phyloP scores from a whole-genome alignment of 2,888 invertebrate genomes.

The Minunthozetes semirufus region DNA sequence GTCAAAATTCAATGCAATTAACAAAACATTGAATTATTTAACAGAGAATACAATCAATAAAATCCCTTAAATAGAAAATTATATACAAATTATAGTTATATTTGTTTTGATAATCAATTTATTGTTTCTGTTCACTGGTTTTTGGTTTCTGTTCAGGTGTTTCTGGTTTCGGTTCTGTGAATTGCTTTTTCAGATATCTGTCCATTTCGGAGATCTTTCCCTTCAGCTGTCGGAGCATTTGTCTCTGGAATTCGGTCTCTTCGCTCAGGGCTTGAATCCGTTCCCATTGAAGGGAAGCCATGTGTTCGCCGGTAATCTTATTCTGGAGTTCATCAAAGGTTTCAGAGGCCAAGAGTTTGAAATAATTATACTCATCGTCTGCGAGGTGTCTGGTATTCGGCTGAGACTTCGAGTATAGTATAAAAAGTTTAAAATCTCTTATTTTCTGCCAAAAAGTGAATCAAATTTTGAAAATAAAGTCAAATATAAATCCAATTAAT shows the following conservation, averaged over 20 bases:
- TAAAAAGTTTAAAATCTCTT: not conserved
- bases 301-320: conserved; percentile 37
- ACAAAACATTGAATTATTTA: too few relatives aligned
- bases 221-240: conserved; percentile 40
- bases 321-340: conserved; percentile 37
- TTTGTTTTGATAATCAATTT: too few relatives aligned
- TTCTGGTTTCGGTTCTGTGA: too few relatives aligned
- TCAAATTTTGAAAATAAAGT: not conserved
- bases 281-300: not conserved
- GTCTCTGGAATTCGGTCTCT: conserved; percentile 45
- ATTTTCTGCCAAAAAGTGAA: not conserved
- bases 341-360: conserved; percentile 42
- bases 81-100: too few relatives aligned
- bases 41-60: too few relatives aligned
- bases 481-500: not conserved
- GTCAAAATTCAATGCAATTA: too few relatives aligned
- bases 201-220: conserved; percentile 48
- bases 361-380: conserved; percentile 36
- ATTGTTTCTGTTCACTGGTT: too few relatives aligned
- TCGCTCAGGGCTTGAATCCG: conserved; percentile 40
- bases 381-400: not conserved
- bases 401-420: not conserved
- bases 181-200: conserved; percentile 38
- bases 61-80: too few relatives aligned
- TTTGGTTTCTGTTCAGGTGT: too few relatives aligned